These are phyloP conservation scores for Cydia fagiglandana DNA, from an alignment of 1,140 invertebrate species.

Conservation along the genomic window DNA sequence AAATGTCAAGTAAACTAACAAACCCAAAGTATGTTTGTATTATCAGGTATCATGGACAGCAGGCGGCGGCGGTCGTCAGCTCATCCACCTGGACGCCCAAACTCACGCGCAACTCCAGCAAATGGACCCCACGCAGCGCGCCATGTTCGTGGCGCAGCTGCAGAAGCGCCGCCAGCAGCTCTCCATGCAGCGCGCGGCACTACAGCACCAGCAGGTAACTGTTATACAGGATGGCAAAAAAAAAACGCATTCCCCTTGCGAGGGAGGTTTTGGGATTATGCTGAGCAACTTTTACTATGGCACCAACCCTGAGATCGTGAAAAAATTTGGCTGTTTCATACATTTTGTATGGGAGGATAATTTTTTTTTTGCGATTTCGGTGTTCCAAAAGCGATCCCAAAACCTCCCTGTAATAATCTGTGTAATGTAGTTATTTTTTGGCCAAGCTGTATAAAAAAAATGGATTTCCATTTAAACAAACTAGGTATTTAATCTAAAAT, in stretches of 20 bases:
- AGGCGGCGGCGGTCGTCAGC: conserved; percentile 77
- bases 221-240: not conserved
- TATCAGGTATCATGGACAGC: conserved; percentile 71
- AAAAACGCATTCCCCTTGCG: no score
- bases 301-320: no score
- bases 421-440: no score
- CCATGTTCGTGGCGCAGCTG: conserved; percentile 87
- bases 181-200: conserved; percentile 66
- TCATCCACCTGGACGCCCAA: conserved; percentile 88
- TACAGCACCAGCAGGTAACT: conserved; percentile 77
- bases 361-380: no score
- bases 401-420: no score
- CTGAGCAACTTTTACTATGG: no score
- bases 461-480: no score
- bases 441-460: not conserved
- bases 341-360: no score
- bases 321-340: no score
- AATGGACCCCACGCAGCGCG: conserved; percentile 87
- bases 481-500: no score
- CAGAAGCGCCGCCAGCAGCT: conserved; percentile 83
- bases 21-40: conserved; percentile 10
- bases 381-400: no score
- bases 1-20: not conserved
- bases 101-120: conserved; percentile 91
- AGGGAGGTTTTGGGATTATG: no score